Percentiles rank a stretch among this genome's conserved stretches.
Conservation (phyloP, 2,113 vertebrate genomes). For the Prietella phreatophila region DNA sequence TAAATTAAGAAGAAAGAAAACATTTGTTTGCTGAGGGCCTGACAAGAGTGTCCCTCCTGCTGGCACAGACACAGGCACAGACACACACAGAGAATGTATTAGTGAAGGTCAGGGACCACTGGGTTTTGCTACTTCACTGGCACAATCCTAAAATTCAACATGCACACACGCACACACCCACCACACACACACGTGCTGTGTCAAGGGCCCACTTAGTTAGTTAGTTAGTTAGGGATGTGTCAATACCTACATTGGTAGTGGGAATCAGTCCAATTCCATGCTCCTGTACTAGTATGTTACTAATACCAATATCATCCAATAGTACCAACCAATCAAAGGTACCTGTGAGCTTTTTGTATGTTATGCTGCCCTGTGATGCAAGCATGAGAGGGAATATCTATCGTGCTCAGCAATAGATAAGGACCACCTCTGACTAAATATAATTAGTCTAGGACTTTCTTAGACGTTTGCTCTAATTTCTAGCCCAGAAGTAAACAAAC, state of each 20-base stretch:
- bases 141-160: neutral
- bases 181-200: neutral
- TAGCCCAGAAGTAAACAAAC: neutral
- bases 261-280: neutral
- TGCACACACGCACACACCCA: neutral
- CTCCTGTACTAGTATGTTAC: neutral
- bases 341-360: neutral
- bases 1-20: constrained; percentile 54
- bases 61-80: constrained; percentile 10
- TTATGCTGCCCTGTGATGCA: too few relatives aligned
- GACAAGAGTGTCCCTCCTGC: constrained; percentile 55
- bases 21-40: constrained; percentile 52
- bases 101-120: neutral
- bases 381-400: too few relatives aligned
- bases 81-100: neutral
- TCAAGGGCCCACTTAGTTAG: neutral
- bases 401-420: too few relatives aligned
- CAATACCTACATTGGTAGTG: neutral
- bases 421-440: neutral
- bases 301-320: neutral
- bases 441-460: neutral
- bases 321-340: neutral
- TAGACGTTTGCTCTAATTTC: neutral
- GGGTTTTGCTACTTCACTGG: neutral
- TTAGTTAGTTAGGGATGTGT: neutral